Base-by-base conservation (phyloP, 2,797 vertebrate species). In the Fratercula arctica region DNA sequence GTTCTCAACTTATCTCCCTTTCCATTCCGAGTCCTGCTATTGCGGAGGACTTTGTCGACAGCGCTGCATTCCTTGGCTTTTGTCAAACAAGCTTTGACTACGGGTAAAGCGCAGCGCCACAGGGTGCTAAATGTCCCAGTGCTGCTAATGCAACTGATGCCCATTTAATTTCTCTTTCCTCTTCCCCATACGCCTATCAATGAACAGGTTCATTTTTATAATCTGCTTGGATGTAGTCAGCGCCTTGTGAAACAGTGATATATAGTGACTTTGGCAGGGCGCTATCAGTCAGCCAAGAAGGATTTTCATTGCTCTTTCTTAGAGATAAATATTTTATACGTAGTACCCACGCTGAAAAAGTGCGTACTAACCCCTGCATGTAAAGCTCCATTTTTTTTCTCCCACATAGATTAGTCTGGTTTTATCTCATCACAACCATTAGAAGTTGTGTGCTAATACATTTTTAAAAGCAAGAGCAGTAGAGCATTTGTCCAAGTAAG, bases 271-370 rank as follows among this genome's bases (percentile, higher is more conserved):
- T 41, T 78, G 15, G 11, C 29, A 69, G 43, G 20, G 29, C 41
- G 11, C 12, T 28, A 10, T 35, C 56, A 35, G 35, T 16, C 13
- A 46, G 17, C 35, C 45, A 23, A 29, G 26, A 57, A 51, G 37
- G 16, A 13, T 69, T 46, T 78, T 24, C 19, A 4, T 56, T 41
- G 23, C 25, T 24, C 29, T 54, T 24, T 56, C 37, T 15, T 59
- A 48, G 5, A 0, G 0, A 63, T 61, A 50, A 78, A 21, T 76
- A 61, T 48, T 75, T 76, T 18, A 23, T 31, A 24, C 0, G 0
- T 16, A n/a, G 16, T 51, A 25, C 11, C 13, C 45, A 16, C 0
- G 5, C 29, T 74, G 41, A 63, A 68, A 33, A 73, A 28, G 11
- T 35, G 18, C 3, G 2, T 43, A 10, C 15, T 39, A 63, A 64